Evolutionary conservation across 2,888 invertebrate species (phyloP), one percentile per base, ranked within the genome.

Genomic region (Notodromas monacha): DNA sequence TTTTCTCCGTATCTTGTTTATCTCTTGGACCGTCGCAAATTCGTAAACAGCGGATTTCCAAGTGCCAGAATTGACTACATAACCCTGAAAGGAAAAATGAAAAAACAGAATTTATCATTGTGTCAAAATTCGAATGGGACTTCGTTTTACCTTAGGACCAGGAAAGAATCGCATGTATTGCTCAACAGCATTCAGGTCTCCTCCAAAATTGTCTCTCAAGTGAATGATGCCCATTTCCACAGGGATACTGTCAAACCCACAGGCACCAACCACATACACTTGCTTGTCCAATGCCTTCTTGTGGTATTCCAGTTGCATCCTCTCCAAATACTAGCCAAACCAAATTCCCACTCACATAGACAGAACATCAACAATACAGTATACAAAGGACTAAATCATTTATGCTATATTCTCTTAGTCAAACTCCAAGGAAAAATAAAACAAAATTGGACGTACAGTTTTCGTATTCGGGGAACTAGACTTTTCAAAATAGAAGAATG

Each of bases 231-330:
- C 86, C 50, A 84, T 51, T 44, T 92, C 89, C 29, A 63, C 59
- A 11, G 86, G 84, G 38, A 89, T 67, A 42, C 74, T 70, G 50
- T 89, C 89, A 47, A 76, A 72, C 15, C 89, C 89, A 51, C 84
- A 86, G 2, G 84, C 69, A 38, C 74, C 77, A 15, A 92, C 52
- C 5, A 89, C 55, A 48, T 69, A 84, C 3, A 77, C 60, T n/a
- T 68, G 68, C 6, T 68, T 67, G 39, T 72, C 63, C 40, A 63
- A 53, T 0, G 79, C 79, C 26, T 49, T 45, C 15, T 63, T 56
- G 39, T 68, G 54, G 48, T 86, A 81, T 39, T 68, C 57, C 33
- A 79, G 47, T 44, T 77, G 74, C 62, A 77, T 74, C 15, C 50
- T 51, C 47, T 84, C 79, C 50, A 84, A 63, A 45, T 63, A 81